Evolutionary conservation across 2,797 vertebrate species (phyloP), one percentile per base, ranked within the genome.

Genomic region (Syngnathus rostellatus): DNA sequence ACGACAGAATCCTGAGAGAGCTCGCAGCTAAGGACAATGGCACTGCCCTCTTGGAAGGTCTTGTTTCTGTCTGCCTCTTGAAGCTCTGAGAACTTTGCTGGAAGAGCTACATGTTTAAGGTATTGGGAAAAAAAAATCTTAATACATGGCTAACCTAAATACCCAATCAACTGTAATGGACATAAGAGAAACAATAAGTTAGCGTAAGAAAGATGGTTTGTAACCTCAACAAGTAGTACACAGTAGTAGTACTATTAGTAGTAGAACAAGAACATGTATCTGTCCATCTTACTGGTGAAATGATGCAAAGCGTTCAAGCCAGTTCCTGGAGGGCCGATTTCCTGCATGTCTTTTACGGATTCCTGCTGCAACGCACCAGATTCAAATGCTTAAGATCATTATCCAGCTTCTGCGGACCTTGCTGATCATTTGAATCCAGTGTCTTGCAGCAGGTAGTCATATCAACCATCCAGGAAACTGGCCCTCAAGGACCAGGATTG

Each of bases 11-110:
- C 84, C n/a, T 68, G 75, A 72, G 93, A 93, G 68, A 98, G 87
- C 68, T 96, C 89, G 63, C 95, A 95, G 73, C 72, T 83, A 75
- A 98, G 91, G 4, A 83, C 79, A 84, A 97, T 80, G 0, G 91
- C 86, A 61, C 88, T 82, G 53, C 94, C 94, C 0, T 88, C 87
- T 71, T 77, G 77, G 66, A 88, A 19, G 5, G 68, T 78, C 76
- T 78, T 89, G 75, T 72, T 89, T 70, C 63, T 84, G 70, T 89
- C 84, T 62, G 61, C 75, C 66, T 91, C 89, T 67, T 80, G 73
- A 72, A 89, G 72, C 67, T 86, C 81, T 72, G 81, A 85, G 78
- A 92, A 90, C 81, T 66, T 91, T 84, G 81, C 83, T 61, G 86
- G 80, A 63, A 80, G 80, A 54, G 84, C 91, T 92, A 83, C 21